Percentiles rank a stretch among this genome's conserved stretches.
phyloP scores from a whole-genome alignment of 2,113 vertebrate species.

The Pomatostomus ruficeps region DNA sequence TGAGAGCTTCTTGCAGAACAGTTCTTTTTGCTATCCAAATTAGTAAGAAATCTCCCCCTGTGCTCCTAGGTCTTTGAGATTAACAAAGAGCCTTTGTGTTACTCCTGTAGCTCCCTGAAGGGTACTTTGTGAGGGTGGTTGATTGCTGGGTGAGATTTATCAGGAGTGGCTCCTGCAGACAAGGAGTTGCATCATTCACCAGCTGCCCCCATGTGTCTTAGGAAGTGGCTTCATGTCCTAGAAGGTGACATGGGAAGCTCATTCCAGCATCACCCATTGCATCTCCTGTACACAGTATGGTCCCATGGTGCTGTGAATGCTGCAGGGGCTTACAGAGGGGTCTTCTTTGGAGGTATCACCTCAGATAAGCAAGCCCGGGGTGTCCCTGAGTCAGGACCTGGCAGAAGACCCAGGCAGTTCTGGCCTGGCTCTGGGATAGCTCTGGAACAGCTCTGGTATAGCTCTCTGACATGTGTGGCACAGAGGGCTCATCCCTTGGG shows the following conservation, averaged over 20 bases:
- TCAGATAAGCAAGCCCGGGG: neutral
- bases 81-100: constrained; percentile 70
- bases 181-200: constrained; percentile 60
- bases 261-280: neutral
- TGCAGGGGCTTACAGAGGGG: neutral
- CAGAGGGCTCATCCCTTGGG: neutral
- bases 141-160: constrained; percentile 80
- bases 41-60: neutral
- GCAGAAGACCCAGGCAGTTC: neutral
- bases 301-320: neutral
- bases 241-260: neutral
- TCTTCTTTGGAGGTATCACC: neutral
- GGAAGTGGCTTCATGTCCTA: neutral
- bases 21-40: neutral
- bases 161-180: constrained; percentile 72
- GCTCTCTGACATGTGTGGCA: neutral
- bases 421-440: neutral
- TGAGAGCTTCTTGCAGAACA: neutral
- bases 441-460: neutral
- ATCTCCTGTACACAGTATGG: accelerated
- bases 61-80: constrained; percentile 5
- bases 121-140: constrained; percentile 48
- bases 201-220: neutral
- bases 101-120: constrained; percentile 61
- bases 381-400: neutral